A percentile compares a stretch with the other conserved stretches of the same genome.
Conservation (phyloP, 2,797 vertebrate species). For the Acrossocheilus wenchowensis region DNA sequence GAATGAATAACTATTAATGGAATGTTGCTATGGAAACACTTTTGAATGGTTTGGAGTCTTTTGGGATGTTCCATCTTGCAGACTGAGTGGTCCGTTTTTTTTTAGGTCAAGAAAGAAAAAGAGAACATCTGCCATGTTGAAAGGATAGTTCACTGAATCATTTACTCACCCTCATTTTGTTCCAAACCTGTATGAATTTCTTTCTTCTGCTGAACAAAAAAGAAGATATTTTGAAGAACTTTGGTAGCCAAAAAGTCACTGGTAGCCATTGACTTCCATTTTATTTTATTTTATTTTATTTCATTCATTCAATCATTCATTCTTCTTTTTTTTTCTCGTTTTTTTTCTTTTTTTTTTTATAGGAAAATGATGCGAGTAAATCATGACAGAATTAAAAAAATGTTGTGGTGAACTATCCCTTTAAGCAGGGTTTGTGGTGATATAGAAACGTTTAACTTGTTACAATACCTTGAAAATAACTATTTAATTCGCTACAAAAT, state of each 20-base stretch:
- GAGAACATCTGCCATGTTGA: not conserved
- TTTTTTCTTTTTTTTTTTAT: too few species aligned
- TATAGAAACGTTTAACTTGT: not conserved
- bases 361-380: too few species aligned
- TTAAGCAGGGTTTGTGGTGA: not conserved
- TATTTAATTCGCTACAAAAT: not conserved
- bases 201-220: too few species aligned
- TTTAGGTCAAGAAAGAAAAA: not conserved
- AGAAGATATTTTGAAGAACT: not conserved
- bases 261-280: not conserved
- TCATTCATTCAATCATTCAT: not conserved
- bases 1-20: constrained; percentile 2
- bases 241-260: not conserved
- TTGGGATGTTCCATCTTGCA: not conserved
- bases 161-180: not conserved
- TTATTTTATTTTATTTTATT: not conserved
- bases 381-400: too few species aligned
- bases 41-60: constrained; percentile 13
- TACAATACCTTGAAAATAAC: not conserved
- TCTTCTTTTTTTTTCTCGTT: too few species aligned
- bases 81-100: not conserved
- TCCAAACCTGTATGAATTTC: too few species aligned
- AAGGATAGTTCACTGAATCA: not conserved
- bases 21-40: constrained; percentile 1
- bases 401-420: too few species aligned